phyloP scores from a whole-genome alignment of 2,888 invertebrate species.

The Odontothrips loti region DNA sequence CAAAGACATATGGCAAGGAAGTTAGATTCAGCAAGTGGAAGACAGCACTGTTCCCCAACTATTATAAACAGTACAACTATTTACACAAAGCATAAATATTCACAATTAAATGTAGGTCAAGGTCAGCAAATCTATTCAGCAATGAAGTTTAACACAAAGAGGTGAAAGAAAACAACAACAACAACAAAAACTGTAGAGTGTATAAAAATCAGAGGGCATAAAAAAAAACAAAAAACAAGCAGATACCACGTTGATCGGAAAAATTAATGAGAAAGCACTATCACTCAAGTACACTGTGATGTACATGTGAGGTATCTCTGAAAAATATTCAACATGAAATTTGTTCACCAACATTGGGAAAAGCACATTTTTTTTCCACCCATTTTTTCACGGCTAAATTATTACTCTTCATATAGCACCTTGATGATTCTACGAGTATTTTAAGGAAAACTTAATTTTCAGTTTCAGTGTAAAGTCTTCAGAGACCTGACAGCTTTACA shows the following conservation, averaged over 20 bases:
- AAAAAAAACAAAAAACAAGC: no score
- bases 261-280: neutral
- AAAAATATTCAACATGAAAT: no score
- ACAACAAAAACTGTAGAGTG: neutral
- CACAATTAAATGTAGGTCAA: slow-evolving; percentile 8
- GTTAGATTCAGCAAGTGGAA: slow-evolving; percentile 13
- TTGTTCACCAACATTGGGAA: neutral
- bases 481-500: no score
- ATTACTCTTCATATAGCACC: neutral
- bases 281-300: neutral
- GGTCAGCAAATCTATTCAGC: slow-evolving; percentile 1
- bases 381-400: neutral
- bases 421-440: neutral
- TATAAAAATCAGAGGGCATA: neutral
- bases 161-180: neutral
- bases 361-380: neutral
- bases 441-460: neutral
- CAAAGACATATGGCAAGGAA: slow-evolving; percentile 3
- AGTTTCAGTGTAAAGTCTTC: no score
- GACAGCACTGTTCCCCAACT: neutral
- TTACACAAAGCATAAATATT: neutral
- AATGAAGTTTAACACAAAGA: neutral
- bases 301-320: neutral
- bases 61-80: neutral
- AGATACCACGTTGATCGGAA: no score